phyloP scores from a whole-genome alignment of 2,888 invertebrate genomes.

The Syrphus vitripennis region DNA sequence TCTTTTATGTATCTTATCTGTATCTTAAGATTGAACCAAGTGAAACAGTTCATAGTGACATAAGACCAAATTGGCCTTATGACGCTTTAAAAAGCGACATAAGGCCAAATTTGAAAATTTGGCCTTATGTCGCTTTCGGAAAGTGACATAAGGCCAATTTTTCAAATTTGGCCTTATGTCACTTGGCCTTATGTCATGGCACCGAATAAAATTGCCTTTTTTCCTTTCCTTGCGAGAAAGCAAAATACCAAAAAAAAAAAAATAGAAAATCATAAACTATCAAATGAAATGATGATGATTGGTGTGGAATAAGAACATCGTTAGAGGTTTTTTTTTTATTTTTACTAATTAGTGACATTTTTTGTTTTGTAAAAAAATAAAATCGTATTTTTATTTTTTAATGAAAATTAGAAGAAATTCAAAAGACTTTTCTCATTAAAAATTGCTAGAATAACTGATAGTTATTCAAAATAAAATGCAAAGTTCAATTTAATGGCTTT shows the following conservation, averaged over 20 bases:
- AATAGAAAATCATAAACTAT: not conserved
- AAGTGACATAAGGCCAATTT: too few relatives aligned
- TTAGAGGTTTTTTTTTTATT: not conserved
- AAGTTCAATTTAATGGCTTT: too few relatives aligned
- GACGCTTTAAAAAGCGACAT: too few relatives aligned
- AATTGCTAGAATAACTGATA: not conserved
- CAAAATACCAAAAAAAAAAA: not conserved
- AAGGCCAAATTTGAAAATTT: too few relatives aligned
- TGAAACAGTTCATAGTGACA: too few relatives aligned
- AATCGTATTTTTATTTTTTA: not conserved
- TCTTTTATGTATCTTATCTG: too few relatives aligned
- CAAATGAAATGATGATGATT: conserved; percentile 16
- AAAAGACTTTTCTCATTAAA: not conserved
- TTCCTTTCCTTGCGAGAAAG: not conserved
- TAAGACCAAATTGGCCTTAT: too few relatives aligned
- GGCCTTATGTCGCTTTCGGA: too few relatives aligned
- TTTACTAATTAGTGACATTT: not conserved
- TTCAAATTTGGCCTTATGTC: too few relatives aligned
- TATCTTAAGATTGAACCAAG: too few relatives aligned
- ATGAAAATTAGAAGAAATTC: not conserved
- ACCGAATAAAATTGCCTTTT: not conserved
- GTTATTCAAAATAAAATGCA: too few relatives aligned
- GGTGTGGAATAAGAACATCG: conserved; percentile 3
- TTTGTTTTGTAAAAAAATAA: not conserved
- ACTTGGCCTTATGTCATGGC: too few relatives aligned